A percentile compares a stretch with the other conserved stretches of the same genome.
These are phyloP conservation scores for Chlorodrepanis virens DNA, from an alignment of 2,113 vertebrate species.

Conservation along the genomic window DNA sequence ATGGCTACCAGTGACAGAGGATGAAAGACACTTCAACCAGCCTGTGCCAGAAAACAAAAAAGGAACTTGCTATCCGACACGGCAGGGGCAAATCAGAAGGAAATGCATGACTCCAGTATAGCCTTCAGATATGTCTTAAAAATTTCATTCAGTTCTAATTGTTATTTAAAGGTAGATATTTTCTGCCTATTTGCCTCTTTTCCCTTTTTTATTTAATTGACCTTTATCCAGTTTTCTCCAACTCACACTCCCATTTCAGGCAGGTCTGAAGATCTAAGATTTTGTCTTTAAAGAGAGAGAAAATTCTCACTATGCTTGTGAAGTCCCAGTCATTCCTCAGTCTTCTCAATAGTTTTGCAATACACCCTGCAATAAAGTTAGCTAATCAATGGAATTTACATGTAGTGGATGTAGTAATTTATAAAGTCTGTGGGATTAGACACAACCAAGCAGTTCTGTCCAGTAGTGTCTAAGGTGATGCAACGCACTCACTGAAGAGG, in stretches of 20 bases:
- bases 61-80: not conserved
- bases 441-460: not conserved
- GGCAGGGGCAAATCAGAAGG: not conserved
- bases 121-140: not conserved
- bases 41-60: not conserved
- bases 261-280: slow-evolving; percentile 7
- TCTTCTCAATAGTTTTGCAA: not conserved
- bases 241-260: not conserved
- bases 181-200: not conserved
- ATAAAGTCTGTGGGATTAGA: not conserved
- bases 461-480: not conserved
- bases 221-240: not conserved
- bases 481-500: not conserved
- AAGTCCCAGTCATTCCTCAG: not conserved
- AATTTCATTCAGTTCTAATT: not conserved
- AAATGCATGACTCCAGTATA: not conserved
- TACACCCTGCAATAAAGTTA: not conserved
- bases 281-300: not conserved
- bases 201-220: not conserved
- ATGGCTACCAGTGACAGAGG: not conserved
- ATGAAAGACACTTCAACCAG: not conserved
- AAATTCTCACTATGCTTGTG: not conserved
- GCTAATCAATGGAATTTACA: not conserved
- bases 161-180: not conserved
- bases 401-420: not conserved